Evolutionary conservation across 2,113 vertebrate species (phyloP), one percentile per base, ranked within the genome.

Genomic region (Pygoscelis antarcticus): DNA sequence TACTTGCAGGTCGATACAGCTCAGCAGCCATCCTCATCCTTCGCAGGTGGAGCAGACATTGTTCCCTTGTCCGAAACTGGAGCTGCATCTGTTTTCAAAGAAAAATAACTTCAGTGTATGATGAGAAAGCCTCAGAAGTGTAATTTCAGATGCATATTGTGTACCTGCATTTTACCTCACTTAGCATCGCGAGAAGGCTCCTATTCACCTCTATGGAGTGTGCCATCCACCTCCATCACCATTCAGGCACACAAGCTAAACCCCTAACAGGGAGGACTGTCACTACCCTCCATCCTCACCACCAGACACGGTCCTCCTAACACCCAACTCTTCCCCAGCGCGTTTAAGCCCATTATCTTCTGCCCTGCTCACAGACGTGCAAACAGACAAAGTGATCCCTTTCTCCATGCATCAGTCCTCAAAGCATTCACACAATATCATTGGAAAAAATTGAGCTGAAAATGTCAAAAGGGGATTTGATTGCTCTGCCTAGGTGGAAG

Each of bases 11-110:
- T 93, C 85, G 30, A 98, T 98, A 95, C 95, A 98, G 58, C 97
- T 97, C 79, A 98, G 89, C 75, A 99, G 96, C 90, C 97, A 91
- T 52, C 98, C 97, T 91, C 94, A 96, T 81, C 98, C 98, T 15
- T 4, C 16, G 25, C 98, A 98, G 14, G 49, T 55, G 0, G 62
- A 10, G 93, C 98, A 98, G 17, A 90, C 23, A 1, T 3, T 68
- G 5, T 77, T 93, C 54, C 98, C 98, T 57, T 83, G 69, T 17
- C 98, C 98, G 4, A 70, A 87, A 65, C 98, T 98, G 22, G 36
- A 26, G 26, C 1, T 51, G 86, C 97, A 98, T 52, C 98, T 99
- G 93, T n/a, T 75, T 95, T 62, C 32, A 72, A 69, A 86, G 49
- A 65, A 62, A 47, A 36, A 26, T 6, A 55, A 42, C 66, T 20